These are phyloP conservation scores for Amaurobius ferox DNA, from an alignment of 2,888 invertebrate genomes.

Conservation along the genomic window DNA sequence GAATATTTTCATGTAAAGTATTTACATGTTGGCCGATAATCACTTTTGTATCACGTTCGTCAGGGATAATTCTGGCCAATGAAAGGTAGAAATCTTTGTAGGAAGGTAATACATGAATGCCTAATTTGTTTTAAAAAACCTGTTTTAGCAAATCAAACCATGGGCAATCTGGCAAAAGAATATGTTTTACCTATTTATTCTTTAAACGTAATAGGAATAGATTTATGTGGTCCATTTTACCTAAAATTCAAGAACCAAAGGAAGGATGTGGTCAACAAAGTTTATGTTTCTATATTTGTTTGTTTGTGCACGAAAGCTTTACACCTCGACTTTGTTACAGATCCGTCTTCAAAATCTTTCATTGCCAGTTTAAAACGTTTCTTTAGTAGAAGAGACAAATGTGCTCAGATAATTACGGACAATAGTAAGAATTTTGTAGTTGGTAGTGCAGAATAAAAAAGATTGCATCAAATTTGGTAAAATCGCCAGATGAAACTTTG, in stretches of 20 bases:
- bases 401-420: not conserved
- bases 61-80: not conserved
- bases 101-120: too few species aligned
- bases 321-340: constrained; percentile 8
- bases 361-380: constrained; percentile 22
- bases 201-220: not conserved
- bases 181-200: not conserved
- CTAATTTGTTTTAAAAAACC: not conserved
- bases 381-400: constrained; percentile 15
- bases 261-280: too few species aligned
- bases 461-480: not conserved
- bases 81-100: not conserved
- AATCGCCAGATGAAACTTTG: not conserved
- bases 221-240: constrained; percentile 4
- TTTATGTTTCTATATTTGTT: too few species aligned
- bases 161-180: not conserved
- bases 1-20: too few species aligned
- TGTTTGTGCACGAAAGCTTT: constrained; percentile 11
- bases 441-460: not conserved
- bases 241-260: too few species aligned
- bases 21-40: too few species aligned
- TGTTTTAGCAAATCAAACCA: not conserved
- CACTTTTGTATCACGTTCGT: not conserved
- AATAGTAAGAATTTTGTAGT: not conserved
- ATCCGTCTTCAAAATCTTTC: not conserved